Conservation (phyloP, 1,140 invertebrate species). For the Tetramorium parvispinum region DNA sequence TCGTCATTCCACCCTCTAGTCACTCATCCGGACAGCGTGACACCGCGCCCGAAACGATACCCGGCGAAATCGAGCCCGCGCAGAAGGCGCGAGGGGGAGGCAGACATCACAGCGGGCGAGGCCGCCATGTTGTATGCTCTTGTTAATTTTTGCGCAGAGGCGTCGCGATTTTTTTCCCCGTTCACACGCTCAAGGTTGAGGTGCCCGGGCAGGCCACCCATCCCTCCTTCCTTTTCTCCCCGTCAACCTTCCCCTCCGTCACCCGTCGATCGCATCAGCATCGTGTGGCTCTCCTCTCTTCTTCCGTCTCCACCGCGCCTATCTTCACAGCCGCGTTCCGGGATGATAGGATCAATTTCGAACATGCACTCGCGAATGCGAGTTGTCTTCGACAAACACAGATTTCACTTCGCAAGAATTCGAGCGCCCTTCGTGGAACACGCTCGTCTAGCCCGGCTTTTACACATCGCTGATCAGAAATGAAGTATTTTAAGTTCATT, state of each 20-base stretch:
- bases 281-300: not conserved
- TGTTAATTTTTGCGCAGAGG: constrained; percentile 76
- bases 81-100: not conserved
- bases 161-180: constrained; percentile 71
- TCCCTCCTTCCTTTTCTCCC: not conserved
- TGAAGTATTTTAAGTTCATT: too few species aligned
- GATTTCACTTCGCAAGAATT: not conserved
- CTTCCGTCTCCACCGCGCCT: constrained; percentile 1
- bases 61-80: constrained; percentile 65
- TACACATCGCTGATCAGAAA: not conserved
- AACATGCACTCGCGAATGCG: not conserved
- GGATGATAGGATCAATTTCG: constrained; percentile 17
- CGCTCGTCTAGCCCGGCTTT: not conserved
- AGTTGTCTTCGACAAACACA: not conserved
- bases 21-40: constrained; percentile 15
- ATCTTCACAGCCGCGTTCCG: not conserved
- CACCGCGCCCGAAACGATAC: constrained; percentile 68
- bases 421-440: not conserved
- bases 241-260: not conserved
- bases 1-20: not conserved
- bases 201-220: constrained; percentile 43
- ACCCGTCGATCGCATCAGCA: not conserved
- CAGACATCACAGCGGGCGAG: constrained; percentile 70
- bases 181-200: constrained; percentile 60
- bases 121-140: constrained; percentile 80